phyloP scores from a whole-genome alignment of 1,140 invertebrate species.

The Drosophila ficusphila region DNA sequence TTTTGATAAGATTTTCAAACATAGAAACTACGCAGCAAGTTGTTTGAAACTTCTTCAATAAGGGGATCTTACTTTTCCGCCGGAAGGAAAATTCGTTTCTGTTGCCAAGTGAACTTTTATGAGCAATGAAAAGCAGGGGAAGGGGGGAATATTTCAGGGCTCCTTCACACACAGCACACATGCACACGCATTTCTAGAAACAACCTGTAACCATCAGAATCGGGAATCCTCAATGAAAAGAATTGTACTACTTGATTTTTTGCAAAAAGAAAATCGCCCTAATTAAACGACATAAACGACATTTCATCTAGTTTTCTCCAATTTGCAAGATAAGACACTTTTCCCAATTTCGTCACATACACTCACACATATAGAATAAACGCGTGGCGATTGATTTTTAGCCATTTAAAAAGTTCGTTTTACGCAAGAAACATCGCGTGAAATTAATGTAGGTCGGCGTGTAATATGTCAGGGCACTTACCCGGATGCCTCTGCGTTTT shows the following conservation, averaged over 20 bases:
- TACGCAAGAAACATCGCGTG: constrained; percentile 38
- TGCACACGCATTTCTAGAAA: constrained; percentile 56
- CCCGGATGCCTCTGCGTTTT: constrained; percentile 78
- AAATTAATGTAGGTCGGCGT: constrained; percentile 1
- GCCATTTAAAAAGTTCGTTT: constrained; percentile 40
- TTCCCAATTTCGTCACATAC: constrained; percentile 55
- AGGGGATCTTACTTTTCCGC: no score
- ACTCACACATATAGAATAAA: constrained; percentile 50
- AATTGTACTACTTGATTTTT: neutral
- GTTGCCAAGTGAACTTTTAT: constrained; percentile 57
- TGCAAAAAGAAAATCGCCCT: no score
- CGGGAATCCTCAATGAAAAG: neutral
- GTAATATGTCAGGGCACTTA: constrained; percentile 47
- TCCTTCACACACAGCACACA: constrained; percentile 10
- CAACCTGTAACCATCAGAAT: constrained; percentile 43
- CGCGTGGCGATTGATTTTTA: constrained; percentile 64
- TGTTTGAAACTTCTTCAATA: no score
- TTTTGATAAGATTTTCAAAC: constrained; percentile 7
- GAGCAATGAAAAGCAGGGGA: neutral
- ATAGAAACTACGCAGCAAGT: constrained; percentile 3
- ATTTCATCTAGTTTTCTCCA: no score
- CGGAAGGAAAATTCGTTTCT: constrained; percentile 21
- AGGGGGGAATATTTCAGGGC: constrained; percentile 45
- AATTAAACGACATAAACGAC: no score
- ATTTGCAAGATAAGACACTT: constrained; percentile 3